phyloP scores from a whole-genome alignment of 1,140 invertebrate genomes.

The Cherax destructor region DNA sequence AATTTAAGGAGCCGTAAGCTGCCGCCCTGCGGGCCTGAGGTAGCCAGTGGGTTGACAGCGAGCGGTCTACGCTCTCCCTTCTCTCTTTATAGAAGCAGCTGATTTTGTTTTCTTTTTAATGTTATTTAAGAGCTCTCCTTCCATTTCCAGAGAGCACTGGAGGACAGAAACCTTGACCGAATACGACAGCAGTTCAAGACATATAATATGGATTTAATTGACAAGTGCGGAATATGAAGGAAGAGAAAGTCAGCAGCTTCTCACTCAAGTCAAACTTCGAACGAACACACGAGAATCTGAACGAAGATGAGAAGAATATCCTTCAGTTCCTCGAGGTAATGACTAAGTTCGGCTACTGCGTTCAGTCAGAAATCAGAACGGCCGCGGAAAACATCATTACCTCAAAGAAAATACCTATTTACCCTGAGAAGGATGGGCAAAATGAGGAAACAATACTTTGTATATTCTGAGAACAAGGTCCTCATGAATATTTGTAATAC shows the following conservation, averaged over 20 bases:
- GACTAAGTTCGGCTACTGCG: slow-evolving; percentile 3
- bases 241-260: background rate
- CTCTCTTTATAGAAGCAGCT: too few relatives aligned
- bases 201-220: slow-evolving; percentile 8
- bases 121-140: too few relatives aligned
- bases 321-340: slow-evolving; percentile 48
- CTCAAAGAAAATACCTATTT: slow-evolving; percentile 26
- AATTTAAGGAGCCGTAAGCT: too few relatives aligned
- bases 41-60: too few relatives aligned
- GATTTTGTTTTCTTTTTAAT: too few relatives aligned
- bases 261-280: slow-evolving; percentile 39
- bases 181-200: slow-evolving; percentile 22
- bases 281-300: background rate
- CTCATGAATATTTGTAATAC: slow-evolving; percentile 56
- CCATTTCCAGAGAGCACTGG: slow-evolving; percentile 9
- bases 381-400: slow-evolving; percentile 15
- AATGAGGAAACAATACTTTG: slow-evolving; percentile 44
- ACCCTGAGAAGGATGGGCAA: background rate
- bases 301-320: slow-evolving; percentile 9
- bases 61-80: too few relatives aligned
- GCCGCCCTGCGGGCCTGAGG: too few relatives aligned
- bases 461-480: slow-evolving; percentile 60
- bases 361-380: slow-evolving; percentile 12
- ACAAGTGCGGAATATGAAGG: background rate
- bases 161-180: background rate